Conservation (phyloP, 2,113 vertebrate genomes). For the Dryoscopus gambensis region DNA sequence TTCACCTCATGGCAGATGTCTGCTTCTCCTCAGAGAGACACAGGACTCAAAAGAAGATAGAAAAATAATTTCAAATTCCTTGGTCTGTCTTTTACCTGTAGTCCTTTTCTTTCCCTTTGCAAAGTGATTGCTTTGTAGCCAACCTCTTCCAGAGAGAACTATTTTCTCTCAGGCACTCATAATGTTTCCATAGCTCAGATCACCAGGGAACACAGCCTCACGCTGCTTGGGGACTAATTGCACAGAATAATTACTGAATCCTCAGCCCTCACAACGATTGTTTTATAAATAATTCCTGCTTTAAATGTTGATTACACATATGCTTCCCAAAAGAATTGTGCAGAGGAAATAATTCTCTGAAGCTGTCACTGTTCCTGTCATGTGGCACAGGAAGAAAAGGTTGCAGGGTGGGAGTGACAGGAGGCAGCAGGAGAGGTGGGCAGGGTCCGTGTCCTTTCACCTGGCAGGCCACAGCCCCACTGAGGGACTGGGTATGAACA, state of each 20-base stretch:
- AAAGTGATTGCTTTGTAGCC: not conserved
- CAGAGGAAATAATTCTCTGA: not conserved
- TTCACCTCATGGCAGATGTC: not conserved
- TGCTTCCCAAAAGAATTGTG: not conserved
- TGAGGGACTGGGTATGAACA: fast-evolving
- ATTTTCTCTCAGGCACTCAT: not conserved
- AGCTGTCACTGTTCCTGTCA: not conserved
- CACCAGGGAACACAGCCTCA: not conserved
- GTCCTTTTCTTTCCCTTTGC: not conserved
- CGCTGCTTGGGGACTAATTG: not conserved
- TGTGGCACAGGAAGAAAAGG: not conserved
- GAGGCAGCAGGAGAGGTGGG: not conserved
- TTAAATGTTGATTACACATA: not conserved
- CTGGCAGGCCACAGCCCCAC: fast-evolving
- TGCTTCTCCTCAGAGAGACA: not conserved
- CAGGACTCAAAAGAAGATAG: not conserved
- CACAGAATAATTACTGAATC: not conserved
- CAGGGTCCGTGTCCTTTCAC: fast-evolving
- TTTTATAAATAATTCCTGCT: not conserved
- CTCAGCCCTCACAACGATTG: not conserved
- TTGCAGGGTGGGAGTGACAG: not conserved
- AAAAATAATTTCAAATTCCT: not conserved
- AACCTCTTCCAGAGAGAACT: not conserved
- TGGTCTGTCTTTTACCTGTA: not conserved
- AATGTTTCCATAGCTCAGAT: not conserved